Conservation (phyloP, 2,113 vertebrate species). For the Pedetes capensis region DNA sequence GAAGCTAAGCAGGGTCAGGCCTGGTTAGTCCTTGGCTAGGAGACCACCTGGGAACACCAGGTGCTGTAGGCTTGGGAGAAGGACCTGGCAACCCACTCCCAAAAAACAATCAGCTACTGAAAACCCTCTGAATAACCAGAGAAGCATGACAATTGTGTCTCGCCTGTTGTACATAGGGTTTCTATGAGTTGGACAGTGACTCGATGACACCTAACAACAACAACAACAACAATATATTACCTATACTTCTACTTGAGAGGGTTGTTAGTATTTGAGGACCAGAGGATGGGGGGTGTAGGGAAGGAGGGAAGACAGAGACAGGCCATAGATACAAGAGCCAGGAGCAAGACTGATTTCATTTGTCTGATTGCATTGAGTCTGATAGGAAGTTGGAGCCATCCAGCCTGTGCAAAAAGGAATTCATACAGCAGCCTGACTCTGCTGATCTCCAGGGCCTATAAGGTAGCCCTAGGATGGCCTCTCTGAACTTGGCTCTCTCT, state of each 20-base stretch:
- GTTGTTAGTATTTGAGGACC: not conserved
- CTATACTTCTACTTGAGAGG: not conserved
- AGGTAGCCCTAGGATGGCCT: not conserved
- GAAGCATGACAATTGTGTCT: too few species aligned
- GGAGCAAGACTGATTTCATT: not conserved
- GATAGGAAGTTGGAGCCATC: not conserved
- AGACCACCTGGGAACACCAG: too few species aligned
- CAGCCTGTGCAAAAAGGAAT: not conserved
- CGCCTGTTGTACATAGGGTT: too few species aligned
- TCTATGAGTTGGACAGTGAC: too few species aligned
- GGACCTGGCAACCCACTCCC: too few species aligned
- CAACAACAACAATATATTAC: too few species aligned
- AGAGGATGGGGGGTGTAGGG: not conserved
- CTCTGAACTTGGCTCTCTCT: slow-evolving; percentile 10
- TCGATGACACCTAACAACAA: too few species aligned
- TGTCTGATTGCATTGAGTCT: not conserved
- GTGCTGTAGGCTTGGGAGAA: too few species aligned
- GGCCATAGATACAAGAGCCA: not conserved
- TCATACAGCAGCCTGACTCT: not conserved
- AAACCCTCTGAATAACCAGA: too few species aligned
- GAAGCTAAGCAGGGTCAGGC: too few species aligned
- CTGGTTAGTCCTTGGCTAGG: too few species aligned
- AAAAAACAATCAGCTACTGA: too few species aligned
- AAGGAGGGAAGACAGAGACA: not conserved
- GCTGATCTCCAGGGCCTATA: not conserved